Evolutionary conservation across 1,140 invertebrate genomes (phyloP).

Genomic region (Procambarus clarkii): DNA sequence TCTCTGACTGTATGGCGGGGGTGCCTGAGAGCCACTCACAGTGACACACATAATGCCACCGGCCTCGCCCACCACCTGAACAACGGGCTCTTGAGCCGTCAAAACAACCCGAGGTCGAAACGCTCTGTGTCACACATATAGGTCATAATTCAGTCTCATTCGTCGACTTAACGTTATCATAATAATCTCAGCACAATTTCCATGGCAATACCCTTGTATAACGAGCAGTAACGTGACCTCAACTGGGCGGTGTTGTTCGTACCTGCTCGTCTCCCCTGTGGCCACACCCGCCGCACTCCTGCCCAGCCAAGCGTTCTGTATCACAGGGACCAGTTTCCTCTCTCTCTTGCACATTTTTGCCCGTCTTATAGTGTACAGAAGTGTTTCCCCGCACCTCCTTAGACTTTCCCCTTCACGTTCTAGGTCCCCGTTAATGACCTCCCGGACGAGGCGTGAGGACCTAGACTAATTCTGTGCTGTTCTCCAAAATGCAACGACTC

Average conservation of each 20-base stretch:
- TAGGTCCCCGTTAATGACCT: not conserved
- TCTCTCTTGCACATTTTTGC: slow-evolving; percentile 9
- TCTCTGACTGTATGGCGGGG: not conserved
- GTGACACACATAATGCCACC: not conserved
- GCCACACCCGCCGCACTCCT: not conserved
- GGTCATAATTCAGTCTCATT: slow-evolving; percentile 31
- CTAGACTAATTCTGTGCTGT: slow-evolving; percentile 35
- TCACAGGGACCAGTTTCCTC: slow-evolving; percentile 49
- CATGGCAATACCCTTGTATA: slow-evolving; percentile 59
- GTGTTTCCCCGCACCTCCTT: slow-evolving; percentile 4
- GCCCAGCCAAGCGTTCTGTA: slow-evolving; percentile 34
- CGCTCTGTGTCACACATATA: not conserved
- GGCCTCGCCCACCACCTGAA: too few relatives aligned
- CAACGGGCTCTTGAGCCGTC: not conserved
- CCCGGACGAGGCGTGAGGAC: not conserved
- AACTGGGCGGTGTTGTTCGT: slow-evolving; percentile 32
- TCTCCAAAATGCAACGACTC: slow-evolving; percentile 60
- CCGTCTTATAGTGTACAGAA: slow-evolving; percentile 44
- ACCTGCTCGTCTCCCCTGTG: slow-evolving; percentile 39
- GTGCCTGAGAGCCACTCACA: slow-evolving; percentile 11
- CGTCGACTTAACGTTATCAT: slow-evolving; percentile 49
- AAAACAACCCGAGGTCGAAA: not conserved
- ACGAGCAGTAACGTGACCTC: slow-evolving; percentile 27
- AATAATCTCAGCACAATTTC: slow-evolving; percentile 60
- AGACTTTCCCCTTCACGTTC: not conserved